Conservation (phyloP, 1,140 invertebrate genomes). For the Aphidius ervi region DNA sequence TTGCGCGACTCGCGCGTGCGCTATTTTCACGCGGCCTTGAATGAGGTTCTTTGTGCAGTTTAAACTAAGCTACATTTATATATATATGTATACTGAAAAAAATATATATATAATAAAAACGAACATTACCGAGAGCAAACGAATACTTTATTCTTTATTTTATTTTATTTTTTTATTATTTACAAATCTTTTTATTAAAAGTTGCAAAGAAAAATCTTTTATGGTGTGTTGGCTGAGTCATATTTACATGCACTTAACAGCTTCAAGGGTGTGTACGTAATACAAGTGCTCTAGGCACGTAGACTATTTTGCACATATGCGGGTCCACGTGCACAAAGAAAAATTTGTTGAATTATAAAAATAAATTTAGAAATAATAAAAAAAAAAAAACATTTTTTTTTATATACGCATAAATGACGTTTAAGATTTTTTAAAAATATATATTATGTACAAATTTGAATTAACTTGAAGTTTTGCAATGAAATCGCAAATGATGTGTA, state of each 20-base stretch:
- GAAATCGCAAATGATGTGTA: conserved; percentile 32
- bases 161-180: no score
- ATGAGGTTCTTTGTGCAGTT: conserved; percentile 50
- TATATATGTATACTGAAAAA: not conserved
- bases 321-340: conserved; percentile 46
- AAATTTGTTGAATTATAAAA: not conserved
- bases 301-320: conserved; percentile 35
- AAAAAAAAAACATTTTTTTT: no score
- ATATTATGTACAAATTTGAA: no score
- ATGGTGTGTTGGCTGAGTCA: no score
- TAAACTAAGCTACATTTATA: conserved; percentile 14
- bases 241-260: conserved; percentile 15
- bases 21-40: conserved; percentile 45
- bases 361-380: no score
- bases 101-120: no score
- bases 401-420: not conserved
- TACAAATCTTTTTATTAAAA: no score
- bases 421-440: no score
- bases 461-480: conserved; percentile 7
- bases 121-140: no score
- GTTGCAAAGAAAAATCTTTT: no score
- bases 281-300: conserved; percentile 25
- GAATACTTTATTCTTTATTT: no score
- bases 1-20: conserved; percentile 33
- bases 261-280: conserved; percentile 23